Conservation (phyloP, 2,113 vertebrate genomes). For the Callipepla californica region DNA sequence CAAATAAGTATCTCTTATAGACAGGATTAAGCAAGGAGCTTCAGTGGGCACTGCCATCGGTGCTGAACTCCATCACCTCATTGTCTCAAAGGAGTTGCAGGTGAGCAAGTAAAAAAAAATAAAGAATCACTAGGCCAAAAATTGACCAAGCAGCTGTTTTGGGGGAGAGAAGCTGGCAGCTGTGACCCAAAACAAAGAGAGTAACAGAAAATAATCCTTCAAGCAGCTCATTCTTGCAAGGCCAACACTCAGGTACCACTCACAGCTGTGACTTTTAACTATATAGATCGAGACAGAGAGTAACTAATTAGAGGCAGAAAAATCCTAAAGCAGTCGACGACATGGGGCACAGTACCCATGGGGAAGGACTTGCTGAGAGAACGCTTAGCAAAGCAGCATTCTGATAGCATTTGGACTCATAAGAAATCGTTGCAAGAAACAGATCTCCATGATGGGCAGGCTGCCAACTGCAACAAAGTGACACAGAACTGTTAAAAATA, state of each 20-base stretch:
- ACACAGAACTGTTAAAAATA: background rate
- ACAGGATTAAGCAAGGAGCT: background rate
- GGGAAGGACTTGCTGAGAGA: background rate
- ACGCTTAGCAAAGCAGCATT: background rate
- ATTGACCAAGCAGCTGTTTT: background rate
- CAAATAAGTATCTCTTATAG: background rate
- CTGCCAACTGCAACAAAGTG: background rate
- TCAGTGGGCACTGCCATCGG: background rate
- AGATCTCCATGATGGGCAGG: background rate
- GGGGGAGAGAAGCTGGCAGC: background rate
- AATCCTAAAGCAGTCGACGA: background rate
- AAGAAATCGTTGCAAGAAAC: background rate
- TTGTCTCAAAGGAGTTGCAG: background rate
- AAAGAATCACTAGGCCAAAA: background rate
- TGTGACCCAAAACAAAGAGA: background rate
- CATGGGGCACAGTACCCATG: background rate
- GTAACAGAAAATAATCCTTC: background rate
- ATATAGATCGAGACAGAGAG: background rate
- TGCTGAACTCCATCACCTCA: background rate
- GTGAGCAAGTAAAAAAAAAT: background rate
- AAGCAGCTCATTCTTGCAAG: fast-evolving
- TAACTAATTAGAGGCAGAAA: background rate
- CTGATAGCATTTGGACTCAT: background rate
- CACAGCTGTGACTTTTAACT: background rate
- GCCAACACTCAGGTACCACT: background rate